Evolutionary conservation across 2,797 vertebrate species (phyloP).

Genomic region (Aplochiton taeniatus): DNA sequence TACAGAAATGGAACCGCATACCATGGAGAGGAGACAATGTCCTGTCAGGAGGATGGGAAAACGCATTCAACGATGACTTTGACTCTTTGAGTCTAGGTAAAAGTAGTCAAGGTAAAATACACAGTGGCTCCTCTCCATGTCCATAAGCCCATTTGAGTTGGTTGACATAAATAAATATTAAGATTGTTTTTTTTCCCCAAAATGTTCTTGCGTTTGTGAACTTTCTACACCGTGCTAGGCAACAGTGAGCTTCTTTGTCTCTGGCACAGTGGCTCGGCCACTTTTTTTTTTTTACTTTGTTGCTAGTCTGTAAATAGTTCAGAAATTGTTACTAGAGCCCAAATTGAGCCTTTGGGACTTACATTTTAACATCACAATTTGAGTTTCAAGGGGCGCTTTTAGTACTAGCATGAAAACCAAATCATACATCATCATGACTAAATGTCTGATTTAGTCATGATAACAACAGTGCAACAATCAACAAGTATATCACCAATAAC

Average conservation of each 20-base stretch:
- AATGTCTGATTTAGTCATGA: conserved; percentile 2
- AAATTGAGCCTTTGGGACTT: too few relatives aligned
- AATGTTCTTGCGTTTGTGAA: conserved; percentile 38
- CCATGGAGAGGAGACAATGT: conserved; percentile 13
- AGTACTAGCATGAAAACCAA: background rate
- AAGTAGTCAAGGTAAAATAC: background rate
- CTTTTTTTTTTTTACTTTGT: too few relatives aligned
- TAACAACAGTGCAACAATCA: too few relatives aligned
- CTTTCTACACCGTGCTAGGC: conserved; percentile 23
- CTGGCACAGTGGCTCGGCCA: too few relatives aligned
- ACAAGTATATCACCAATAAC: background rate
- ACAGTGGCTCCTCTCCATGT: conserved; percentile 14
- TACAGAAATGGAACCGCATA: conserved; percentile 52
- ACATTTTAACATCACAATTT: too few relatives aligned
- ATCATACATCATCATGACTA: conserved; percentile 4
- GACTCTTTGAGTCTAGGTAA: too few relatives aligned
- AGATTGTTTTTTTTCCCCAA: conserved; percentile 4
- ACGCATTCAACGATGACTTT: too few relatives aligned
- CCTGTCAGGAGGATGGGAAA: too few relatives aligned
- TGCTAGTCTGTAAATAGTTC: too few relatives aligned
- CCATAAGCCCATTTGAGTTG: conserved; percentile 51
- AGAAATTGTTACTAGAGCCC: too few relatives aligned
- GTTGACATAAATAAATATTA: conserved; percentile 35
- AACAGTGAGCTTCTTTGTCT: conserved; percentile 25
- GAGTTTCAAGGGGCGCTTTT: too few relatives aligned